Percentiles rank a stretch among this genome's conserved stretches.
Conservation (phyloP, 2,888 invertebrate species). For the Heteropelma amictum region DNA sequence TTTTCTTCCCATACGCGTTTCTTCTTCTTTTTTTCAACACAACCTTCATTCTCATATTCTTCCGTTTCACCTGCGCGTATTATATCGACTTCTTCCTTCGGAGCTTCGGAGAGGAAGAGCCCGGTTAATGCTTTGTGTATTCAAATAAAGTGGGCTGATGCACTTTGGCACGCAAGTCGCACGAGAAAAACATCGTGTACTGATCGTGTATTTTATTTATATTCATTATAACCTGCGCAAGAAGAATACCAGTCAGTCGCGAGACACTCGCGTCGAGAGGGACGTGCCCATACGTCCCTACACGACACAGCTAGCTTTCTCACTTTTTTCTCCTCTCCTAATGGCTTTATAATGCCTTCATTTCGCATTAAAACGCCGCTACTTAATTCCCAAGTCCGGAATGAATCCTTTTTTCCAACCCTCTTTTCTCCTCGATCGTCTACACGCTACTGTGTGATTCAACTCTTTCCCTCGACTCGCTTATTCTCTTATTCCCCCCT, state of each 20-base stretch:
- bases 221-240: background rate
- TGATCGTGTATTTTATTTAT: background rate
- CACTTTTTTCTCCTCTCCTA: slow-evolving; percentile 57
- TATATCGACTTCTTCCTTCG: slow-evolving; percentile 37
- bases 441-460: background rate
- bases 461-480: background rate
- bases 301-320: slow-evolving; percentile 49
- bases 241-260: slow-evolving; percentile 17
- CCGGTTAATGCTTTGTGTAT: slow-evolving; percentile 76
- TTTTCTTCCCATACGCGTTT: background rate
- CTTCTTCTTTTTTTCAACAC: slow-evolving; percentile 12
- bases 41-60: background rate
- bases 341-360: slow-evolving; percentile 76
- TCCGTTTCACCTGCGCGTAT: background rate
- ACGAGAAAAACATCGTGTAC: slow-evolving; percentile 53
- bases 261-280: slow-evolving; percentile 34
- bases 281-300: slow-evolving; percentile 10
- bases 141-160: slow-evolving; percentile 73
- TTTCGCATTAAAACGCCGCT: slow-evolving; percentile 72
- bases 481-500: background rate
- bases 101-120: slow-evolving; percentile 55
- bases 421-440: slow-evolving; percentile 10
- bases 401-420: slow-evolving; percentile 25
- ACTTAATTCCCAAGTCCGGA: slow-evolving; percentile 55
- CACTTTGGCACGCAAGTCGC: slow-evolving; percentile 72